Base-by-base conservation (phyloP, 1,140 invertebrate genomes). In the Heterodera carotae region DNA sequence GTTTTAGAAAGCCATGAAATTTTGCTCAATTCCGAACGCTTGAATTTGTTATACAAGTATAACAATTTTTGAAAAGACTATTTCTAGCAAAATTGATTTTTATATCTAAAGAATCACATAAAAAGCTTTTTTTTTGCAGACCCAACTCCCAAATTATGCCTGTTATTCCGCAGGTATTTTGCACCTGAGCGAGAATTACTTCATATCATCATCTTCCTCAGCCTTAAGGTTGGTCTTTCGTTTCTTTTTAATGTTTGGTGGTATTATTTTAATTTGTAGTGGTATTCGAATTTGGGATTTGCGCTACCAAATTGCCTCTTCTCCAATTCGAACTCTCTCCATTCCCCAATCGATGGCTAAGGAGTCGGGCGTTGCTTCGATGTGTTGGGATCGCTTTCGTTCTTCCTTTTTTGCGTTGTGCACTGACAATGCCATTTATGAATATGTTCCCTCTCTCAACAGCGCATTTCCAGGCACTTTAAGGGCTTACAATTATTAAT, bases 241-340 rank as follows among this genome's bases (percentile, higher is more conserved):
- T 18, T 10, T 10, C 27, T 75, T 25, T n/a, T 31, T 53, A 25
- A 7, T 27, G 48, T 81, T 75, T 72, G 81, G 78, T 15, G 78
- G 78, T 27, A 79, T 79, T 53, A 4, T 25, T n/a, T 31, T 53
- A 27, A 12, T 31, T 72, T 81, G 56, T 72, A 79, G 78, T 22
- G 78, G 78, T 31, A 79, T 79, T 78, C 68, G 78, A 25, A 36
- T 79, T 29, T 79, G 78, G 78, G 78, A 79, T 81, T 64, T 79
- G 25, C 78, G 78, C 25, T 79, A 79, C 33, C 76, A 80, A 29
- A 33, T 76, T 10, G 53, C 69, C 29, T 25, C 62, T 18, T 56
- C 33, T n/a, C 80, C 78, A 8, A n/a, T 79, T 18, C 36, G 67
- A 8, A 62, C 69, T 8, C 60, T 79, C 7, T 53, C 43, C 15